phyloP scores from a whole-genome alignment of 2,113 vertebrate species.

The Colaptes auratus region DNA sequence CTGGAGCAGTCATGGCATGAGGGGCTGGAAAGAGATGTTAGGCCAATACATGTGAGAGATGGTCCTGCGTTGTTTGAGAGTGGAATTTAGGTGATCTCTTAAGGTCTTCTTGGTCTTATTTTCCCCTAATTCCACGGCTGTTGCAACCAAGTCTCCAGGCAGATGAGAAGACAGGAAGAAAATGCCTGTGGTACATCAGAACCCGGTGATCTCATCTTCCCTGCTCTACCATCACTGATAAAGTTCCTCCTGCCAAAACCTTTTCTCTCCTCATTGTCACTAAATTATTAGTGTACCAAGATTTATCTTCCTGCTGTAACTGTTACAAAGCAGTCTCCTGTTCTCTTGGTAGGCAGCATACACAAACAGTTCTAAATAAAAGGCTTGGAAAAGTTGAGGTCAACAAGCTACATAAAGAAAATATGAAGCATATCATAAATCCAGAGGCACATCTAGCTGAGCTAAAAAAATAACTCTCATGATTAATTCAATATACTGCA shows the following conservation, averaged over 20 bases:
- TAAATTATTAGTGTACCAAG: not conserved
- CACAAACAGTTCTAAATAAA: constrained; percentile 7
- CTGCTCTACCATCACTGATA: not conserved
- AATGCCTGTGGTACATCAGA: not conserved
- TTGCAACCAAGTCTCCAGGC: not conserved
- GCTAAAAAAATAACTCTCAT: not conserved
- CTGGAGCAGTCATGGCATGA: not conserved
- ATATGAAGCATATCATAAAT: not conserved
- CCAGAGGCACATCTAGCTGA: not conserved
- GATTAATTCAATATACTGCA: constrained; percentile 7
- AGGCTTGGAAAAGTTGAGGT: constrained; percentile 2
- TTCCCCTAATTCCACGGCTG: not conserved
- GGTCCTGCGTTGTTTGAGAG: not conserved
- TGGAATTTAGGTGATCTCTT: not conserved
- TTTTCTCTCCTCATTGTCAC: not conserved
- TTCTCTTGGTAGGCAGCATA: not conserved
- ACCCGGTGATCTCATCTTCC: not conserved
- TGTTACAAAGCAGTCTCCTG: not conserved
- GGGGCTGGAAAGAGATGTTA: not conserved
- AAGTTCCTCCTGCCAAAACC: constrained; percentile 7
- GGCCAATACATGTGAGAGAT: not conserved
- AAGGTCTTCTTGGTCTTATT: not conserved
- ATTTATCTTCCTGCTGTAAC: not conserved
- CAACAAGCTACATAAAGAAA: constrained; percentile 22
- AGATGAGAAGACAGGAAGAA: constrained; percentile 43